Evolutionary conservation across 2,888 invertebrate species (phyloP).

Genomic region (Galeopsomyia nigrocyanea): DNA sequence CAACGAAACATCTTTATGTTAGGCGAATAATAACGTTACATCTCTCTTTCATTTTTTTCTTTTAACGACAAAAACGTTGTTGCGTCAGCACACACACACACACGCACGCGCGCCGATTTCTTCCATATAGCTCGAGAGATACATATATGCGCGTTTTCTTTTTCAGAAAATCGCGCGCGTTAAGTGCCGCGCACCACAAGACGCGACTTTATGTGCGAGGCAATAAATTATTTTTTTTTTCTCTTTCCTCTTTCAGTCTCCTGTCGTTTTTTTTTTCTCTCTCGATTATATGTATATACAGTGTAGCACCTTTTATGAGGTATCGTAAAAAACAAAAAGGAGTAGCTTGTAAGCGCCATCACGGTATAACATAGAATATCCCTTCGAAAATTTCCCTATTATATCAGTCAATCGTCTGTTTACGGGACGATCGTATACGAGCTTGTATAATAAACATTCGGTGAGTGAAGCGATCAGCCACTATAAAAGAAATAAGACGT

Average conservation of each 20-base stretch:
- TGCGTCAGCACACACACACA: constrained; percentile 24
- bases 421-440: constrained; percentile 27
- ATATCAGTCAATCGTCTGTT: constrained; percentile 39
- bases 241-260: constrained; percentile 19
- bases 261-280: constrained; percentile 32
- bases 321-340: constrained; percentile 37
- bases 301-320: constrained; percentile 36
- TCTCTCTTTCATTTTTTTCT: constrained; percentile 23
- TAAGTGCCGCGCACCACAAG: constrained; percentile 48
- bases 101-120: background rate
- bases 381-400: constrained; percentile 39
- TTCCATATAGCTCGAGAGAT: too few relatives aligned
- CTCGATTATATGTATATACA: constrained; percentile 20
- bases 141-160: constrained; percentile 17
- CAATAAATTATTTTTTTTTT: constrained; percentile 46
- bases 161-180: constrained; percentile 54
- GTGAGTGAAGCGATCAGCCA: background rate
- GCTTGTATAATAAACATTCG: constrained; percentile 23
- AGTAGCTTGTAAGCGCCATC: background rate
- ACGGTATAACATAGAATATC: background rate
- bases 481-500: background rate
- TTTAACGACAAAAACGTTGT: constrained; percentile 36
- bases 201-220: constrained; percentile 46
- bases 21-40: constrained; percentile 38
- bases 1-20: constrained; percentile 39